Base-by-base conservation (phyloP, 2,113 vertebrate species). In the Hemichromis elongatus region DNA sequence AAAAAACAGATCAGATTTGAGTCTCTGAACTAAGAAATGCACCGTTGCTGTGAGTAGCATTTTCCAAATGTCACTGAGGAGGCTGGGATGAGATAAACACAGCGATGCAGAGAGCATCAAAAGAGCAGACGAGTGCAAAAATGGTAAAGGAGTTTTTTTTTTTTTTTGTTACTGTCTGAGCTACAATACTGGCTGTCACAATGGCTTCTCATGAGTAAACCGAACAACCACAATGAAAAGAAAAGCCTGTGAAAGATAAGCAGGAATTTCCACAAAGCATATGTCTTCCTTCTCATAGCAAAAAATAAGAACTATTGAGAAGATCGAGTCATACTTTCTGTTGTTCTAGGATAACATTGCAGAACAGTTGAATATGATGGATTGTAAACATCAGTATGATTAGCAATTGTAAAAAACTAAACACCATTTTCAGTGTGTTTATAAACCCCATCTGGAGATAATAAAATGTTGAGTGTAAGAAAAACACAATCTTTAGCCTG, bases 101-200 rank as follows among this genome's bases (percentile, higher is more conserved):
- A 55, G 66, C 81, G 54, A 79, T 70, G 68, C 82, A 80, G n/a
- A 73, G 11, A 47, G 82, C 63, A 19, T 75, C 28, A 83, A 73
- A 86, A 66, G 54, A 83, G 33, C 77, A 85, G 68, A 45, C 35
- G 5, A 68, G 50, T 55, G 21, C 37, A 54, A 53, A 81, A 90
- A 86, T 87, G 70, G 73, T 83, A 85, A 85, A 88, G 45, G 50
- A 81, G 28, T 53, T 52, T 56, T 79, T 79, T 37, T 79, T 79
- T 37, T 63, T 78, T 81, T 77, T 81, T 90, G 93, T 90, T 92
- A 70, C 42, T 84, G 87, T 91, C 80, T 84, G 50, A 86, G 59
- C 78, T 50, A 66, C 37, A 77, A 56, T 57, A 52, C 28, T 52
- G 50, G 59, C 50, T 5, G 3, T 52, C 85, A 88, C 19, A 82